phyloP scores from a whole-genome alignment of 2,888 invertebrate species.

The Drosophila barbarae region DNA sequence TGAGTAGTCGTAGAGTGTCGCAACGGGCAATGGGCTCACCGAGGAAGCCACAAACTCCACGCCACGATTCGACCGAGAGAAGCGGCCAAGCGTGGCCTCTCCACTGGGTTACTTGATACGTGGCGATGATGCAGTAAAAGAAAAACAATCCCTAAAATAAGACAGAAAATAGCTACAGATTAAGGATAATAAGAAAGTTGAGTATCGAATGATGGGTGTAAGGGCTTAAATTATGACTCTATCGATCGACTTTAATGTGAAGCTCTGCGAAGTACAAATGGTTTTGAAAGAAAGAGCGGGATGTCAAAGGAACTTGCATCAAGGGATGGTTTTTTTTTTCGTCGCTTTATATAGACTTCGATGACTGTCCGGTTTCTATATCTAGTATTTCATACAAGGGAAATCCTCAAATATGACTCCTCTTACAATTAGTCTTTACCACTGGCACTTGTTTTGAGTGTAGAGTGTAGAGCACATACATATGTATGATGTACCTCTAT shows the following conservation, averaged over 20 bases:
- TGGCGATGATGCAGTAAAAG: conserved; percentile 6
- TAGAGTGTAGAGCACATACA: background rate
- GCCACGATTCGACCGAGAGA: conserved; percentile 10
- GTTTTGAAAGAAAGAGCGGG: background rate
- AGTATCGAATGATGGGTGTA: no score
- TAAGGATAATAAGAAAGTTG: background rate
- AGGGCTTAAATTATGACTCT: background rate
- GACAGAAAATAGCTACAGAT: background rate
- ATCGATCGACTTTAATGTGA: background rate
- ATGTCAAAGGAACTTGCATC: background rate
- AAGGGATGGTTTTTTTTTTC: conserved; percentile 2
- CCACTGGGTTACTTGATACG: conserved; percentile 5
- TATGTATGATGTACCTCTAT: no score
- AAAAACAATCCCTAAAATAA: background rate
- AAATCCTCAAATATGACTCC: background rate
- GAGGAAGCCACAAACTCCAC: conserved; percentile 13
- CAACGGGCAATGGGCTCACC: background rate
- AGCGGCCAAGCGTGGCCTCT: conserved; percentile 8
- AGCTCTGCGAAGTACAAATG: no score
- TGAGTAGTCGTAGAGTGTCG: background rate
- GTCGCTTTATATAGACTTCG: background rate
- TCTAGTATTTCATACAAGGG: background rate
- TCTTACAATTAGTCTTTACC: background rate
- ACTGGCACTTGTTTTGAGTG: conserved; percentile 8
- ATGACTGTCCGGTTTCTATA: background rate